phyloP scores from a whole-genome alignment of 2,888 invertebrate species.

The Fissipunctia ypsillon region DNA sequence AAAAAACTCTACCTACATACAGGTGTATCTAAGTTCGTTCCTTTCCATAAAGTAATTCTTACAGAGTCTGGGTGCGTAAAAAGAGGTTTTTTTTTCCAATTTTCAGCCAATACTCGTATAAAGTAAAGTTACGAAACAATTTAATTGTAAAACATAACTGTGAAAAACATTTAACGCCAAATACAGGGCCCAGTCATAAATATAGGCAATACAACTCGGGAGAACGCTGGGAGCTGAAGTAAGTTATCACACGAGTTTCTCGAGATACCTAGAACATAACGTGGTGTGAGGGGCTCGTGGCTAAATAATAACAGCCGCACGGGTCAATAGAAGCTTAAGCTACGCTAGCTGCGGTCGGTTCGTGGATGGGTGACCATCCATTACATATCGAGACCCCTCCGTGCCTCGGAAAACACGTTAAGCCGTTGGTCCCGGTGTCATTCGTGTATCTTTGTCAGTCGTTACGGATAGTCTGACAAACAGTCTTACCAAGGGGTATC shows the following conservation, averaged over 20 bases:
- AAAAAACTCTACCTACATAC: too few relatives aligned
- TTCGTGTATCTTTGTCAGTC: too few relatives aligned
- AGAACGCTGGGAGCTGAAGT: not conserved
- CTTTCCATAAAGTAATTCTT: not conserved
- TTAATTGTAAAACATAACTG: slow-evolving; percentile 1
- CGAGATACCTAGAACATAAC: not conserved
- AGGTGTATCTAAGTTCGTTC: not conserved
- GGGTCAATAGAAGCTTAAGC: too few relatives aligned
- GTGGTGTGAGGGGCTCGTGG: too few relatives aligned
- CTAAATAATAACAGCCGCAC: too few relatives aligned
- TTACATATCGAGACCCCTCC: too few relatives aligned
- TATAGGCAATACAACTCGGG: slow-evolving; percentile 29
- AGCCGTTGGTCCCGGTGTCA: too few relatives aligned
- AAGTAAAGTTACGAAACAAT: slow-evolving; percentile 9
- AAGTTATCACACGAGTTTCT: slow-evolving; percentile 2
- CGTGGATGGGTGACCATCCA: too few relatives aligned
- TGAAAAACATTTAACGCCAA: slow-evolving; percentile 12
- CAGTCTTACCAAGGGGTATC: too few relatives aligned
- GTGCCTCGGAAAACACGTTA: too few relatives aligned
- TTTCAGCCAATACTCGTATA: slow-evolving; percentile 8
- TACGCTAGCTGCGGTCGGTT: too few relatives aligned
- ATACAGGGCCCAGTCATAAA: slow-evolving; percentile 25
- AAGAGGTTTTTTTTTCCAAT: not conserved
- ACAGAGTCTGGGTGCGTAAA: not conserved
- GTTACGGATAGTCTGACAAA: too few relatives aligned